Evolutionary conservation across 1,140 invertebrate species (phyloP).

Genomic region (Bombus impatiens): DNA sequence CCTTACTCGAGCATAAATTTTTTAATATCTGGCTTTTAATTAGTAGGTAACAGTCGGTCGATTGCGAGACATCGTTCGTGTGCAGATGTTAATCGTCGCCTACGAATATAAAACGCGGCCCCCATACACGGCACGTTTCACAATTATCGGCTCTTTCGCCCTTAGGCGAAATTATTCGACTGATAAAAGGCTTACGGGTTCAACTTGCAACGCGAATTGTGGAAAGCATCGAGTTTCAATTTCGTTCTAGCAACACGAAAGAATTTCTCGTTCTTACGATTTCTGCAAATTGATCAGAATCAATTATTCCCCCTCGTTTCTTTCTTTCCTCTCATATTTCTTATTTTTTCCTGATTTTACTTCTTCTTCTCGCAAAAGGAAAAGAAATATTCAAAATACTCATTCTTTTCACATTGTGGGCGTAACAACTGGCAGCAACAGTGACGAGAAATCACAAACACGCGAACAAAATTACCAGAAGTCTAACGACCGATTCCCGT

Average conservation of each 20-base stretch:
- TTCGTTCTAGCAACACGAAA: not conserved
- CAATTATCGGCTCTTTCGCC: conserved; percentile 42
- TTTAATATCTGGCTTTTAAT: conserved; percentile 63
- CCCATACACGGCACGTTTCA: conserved; percentile 39
- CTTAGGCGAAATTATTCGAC: conserved; percentile 51
- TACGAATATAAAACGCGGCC: conserved; percentile 37
- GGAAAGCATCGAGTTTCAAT: not conserved
- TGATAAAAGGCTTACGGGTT: not conserved
- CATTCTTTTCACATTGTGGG: not conserved
- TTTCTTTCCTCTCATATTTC: too few relatives aligned
- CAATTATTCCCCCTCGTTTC: not conserved
- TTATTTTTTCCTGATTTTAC: too few relatives aligned
- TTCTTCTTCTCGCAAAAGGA: too few relatives aligned
- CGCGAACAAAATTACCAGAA: not conserved
- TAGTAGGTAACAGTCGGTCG: conserved; percentile 29
- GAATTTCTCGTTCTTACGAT: too few relatives aligned
- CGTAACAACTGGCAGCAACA: not conserved
- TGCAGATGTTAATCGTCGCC: conserved; percentile 52
- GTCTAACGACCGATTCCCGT: not conserved
- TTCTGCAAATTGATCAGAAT: not conserved
- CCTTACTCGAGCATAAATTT: conserved; percentile 57
- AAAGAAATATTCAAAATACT: too few relatives aligned
- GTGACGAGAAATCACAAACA: not conserved
- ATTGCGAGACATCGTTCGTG: conserved; percentile 40
- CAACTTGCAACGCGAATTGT: not conserved